Conservation (phyloP, 2,888 invertebrate species). For the Darwinula stevensoni region DNA sequence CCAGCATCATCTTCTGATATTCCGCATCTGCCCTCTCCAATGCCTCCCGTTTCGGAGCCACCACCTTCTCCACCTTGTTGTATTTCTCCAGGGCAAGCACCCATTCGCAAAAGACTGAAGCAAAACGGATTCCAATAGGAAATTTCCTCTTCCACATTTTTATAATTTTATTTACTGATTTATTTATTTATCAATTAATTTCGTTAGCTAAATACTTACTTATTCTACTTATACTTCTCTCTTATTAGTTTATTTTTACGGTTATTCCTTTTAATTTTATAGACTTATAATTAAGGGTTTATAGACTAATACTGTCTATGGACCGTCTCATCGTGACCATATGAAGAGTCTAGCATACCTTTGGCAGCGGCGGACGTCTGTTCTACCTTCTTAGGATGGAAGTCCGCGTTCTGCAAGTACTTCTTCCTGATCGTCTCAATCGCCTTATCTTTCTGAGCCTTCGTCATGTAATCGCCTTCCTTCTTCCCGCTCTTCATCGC, state of each 20-base stretch:
- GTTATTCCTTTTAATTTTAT: too few relatives aligned
- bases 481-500: slow-evolving; percentile 27
- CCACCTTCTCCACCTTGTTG: slow-evolving; percentile 37
- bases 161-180: too few relatives aligned
- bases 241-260: too few relatives aligned
- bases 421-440: slow-evolving; percentile 13
- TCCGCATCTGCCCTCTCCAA: slow-evolving; percentile 32
- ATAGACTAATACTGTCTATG: too few relatives aligned
- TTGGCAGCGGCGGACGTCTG: slow-evolving; percentile 65
- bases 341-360: slow-evolving; percentile 21
- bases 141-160: too few relatives aligned
- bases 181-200: too few relatives aligned
- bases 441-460: slow-evolving; percentile 8
- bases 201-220: too few relatives aligned
- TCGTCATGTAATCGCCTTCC: too few relatives aligned
- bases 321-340: too few relatives aligned
- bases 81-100: slow-evolving; percentile 73
- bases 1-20: slow-evolving; percentile 52
- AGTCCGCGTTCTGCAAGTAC: slow-evolving; percentile 33
- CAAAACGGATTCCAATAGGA: too few relatives aligned
- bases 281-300: too few relatives aligned
- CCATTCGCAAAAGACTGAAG: slow-evolving; percentile 45
- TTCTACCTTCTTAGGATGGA: slow-evolving; percentile 69
- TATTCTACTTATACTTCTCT: too few relatives aligned
- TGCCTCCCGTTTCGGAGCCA: slow-evolving; percentile 1